A percentile compares a stretch with the other conserved stretches of the same genome.
These are phyloP conservation scores for Neodon shergylaensis DNA, from an alignment of 2,113 vertebrate species.

Conservation along the genomic window DNA sequence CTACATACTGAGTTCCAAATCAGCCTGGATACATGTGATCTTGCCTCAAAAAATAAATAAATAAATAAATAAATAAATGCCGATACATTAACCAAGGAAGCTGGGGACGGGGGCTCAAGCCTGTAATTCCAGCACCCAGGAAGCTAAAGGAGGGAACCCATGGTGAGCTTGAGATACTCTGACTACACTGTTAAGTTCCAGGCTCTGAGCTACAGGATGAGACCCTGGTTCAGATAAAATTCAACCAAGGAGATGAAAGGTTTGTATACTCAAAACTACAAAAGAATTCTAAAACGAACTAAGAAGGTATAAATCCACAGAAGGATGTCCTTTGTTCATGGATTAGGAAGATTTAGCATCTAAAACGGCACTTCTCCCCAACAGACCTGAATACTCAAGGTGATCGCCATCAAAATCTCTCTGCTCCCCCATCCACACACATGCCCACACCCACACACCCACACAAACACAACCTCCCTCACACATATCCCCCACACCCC, in stretches of 20 bases:
- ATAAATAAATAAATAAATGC: no score
- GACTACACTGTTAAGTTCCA: not conserved
- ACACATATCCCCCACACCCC: no score
- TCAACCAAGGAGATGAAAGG: not conserved
- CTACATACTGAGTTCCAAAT: not conserved
- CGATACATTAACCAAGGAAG: not conserved
- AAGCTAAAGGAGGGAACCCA: not conserved
- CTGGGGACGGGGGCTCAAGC: not conserved
- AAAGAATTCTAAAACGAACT: not conserved
- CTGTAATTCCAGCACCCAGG: not conserved
- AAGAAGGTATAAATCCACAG: conserved; percentile 14
- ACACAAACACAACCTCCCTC: no score
- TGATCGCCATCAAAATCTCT: not conserved
- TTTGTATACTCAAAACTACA: not conserved
- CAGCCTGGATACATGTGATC: not conserved
- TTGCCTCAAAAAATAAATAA: not conserved
- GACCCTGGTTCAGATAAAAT: not conserved
- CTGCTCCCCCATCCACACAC: no score
- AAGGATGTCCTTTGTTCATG: not conserved
- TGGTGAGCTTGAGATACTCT: not conserved
- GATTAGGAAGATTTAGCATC: not conserved
- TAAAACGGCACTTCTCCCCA: not conserved
- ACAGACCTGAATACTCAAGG: not conserved
- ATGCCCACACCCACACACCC: no score
- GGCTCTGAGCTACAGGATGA: not conserved